Percentiles rank a stretch among this genome's conserved stretches.
Evolutionary conservation across 2,888 invertebrate species (phyloP).

Genomic region (Omphaloscelis lunosa): DNA sequence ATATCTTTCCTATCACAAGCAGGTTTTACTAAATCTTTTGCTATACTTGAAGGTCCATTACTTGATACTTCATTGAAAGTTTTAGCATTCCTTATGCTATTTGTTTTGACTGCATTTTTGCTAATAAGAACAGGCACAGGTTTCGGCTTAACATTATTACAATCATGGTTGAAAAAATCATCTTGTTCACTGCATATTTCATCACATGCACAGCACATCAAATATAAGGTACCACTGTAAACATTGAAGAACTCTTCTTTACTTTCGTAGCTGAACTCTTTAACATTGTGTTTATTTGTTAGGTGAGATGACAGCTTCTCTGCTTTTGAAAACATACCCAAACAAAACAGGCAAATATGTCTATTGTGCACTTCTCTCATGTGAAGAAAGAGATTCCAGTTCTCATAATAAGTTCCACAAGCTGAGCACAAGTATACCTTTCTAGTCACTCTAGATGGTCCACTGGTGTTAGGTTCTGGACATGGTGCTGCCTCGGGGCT

Average conservation of each 20-base stretch:
- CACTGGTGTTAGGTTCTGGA: conserved; percentile 80
- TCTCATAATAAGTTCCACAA: conserved; percentile 96
- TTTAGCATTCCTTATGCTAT: conserved; percentile 79
- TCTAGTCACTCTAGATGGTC: conserved; percentile 92
- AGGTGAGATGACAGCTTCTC: conserved; percentile 95
- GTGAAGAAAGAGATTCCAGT: conserved; percentile 96
- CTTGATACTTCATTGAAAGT: conserved; percentile 75
- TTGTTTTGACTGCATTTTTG: conserved; percentile 84
- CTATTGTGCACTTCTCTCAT: conserved; percentile 96
- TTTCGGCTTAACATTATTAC: conserved; percentile 89
- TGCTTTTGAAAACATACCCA: conserved; percentile 95
- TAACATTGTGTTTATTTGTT: conserved; percentile 94
- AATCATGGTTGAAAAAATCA: conserved; percentile 94
- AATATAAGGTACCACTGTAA: conserved; percentile 93
- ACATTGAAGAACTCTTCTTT: conserved; percentile 93
- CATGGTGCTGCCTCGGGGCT: conserved; percentile 83
- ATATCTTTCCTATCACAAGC: conserved; percentile 79
- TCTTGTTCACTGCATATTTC: conserved; percentile 94
- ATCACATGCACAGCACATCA: conserved; percentile 96
- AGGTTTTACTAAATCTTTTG: conserved; percentile 75
- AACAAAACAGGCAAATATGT: conserved; percentile 95
- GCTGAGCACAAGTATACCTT: conserved; percentile 95
- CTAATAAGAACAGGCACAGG: conserved; percentile 88
- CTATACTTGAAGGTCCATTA: conserved; percentile 78
- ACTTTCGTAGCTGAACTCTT: conserved; percentile 92